phyloP scores from a whole-genome alignment of 1,140 invertebrate species.

The Parasteatoda tepidariorum region DNA sequence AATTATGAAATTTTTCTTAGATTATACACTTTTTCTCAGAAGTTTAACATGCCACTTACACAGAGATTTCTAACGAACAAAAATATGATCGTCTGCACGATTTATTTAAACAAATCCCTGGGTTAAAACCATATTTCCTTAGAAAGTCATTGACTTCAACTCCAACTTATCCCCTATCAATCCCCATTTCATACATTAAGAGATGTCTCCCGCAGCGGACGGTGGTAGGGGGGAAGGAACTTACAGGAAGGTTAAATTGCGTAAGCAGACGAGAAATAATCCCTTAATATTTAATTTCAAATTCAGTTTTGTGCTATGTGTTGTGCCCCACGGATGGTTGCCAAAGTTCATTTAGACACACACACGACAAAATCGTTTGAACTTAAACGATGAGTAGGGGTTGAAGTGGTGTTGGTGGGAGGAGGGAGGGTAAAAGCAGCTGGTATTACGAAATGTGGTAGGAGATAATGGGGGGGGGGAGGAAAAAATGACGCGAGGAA shows the following conservation, averaged over 20 bases:
- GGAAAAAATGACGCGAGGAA: not conserved
- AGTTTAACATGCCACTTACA: no score
- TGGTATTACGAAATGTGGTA: not conserved
- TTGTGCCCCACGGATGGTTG: not conserved
- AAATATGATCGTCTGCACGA: not conserved
- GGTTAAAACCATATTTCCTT: not conserved
- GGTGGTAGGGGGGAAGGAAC: not conserved
- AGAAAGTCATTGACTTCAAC: not conserved
- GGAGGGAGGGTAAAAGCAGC: not conserved
- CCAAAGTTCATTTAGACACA: not conserved
- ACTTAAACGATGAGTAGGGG: not conserved
- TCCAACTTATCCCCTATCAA: not conserved
- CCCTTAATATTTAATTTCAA: not conserved
- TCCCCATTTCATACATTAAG: not conserved
- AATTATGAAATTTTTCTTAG: no score
- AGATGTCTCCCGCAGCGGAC: not conserved
- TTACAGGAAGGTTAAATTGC: not conserved
- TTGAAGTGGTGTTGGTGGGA: not conserved
- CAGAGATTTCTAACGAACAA: no score
- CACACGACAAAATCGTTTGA: not conserved
- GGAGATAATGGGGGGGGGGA: not conserved
- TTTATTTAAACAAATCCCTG: not conserved
- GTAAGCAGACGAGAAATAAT: not conserved
- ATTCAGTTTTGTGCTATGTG: not conserved
- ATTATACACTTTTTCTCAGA: no score